A percentile compares a stretch with the other conserved stretches of the same genome.
Conservation (phyloP, 2,113 vertebrate genomes). For the Theristicus caerulescens region DNA sequence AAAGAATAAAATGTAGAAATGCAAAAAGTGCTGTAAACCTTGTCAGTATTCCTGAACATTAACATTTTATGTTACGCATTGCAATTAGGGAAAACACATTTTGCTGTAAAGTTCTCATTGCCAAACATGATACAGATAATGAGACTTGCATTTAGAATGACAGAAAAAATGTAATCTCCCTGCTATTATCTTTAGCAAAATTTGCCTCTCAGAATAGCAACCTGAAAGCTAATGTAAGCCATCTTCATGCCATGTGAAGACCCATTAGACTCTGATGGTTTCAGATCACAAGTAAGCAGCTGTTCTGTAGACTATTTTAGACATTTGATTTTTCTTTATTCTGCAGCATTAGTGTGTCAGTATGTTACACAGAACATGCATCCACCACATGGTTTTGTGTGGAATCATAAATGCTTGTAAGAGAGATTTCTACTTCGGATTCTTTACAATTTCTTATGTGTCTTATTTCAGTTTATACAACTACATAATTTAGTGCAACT, state of each 20-base stretch:
- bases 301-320: slow-evolving; percentile 71
- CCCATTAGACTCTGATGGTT: slow-evolving; percentile 78
- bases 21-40: slow-evolving; percentile 52
- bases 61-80: slow-evolving; percentile 66
- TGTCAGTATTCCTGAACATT: slow-evolving; percentile 36
- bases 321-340: slow-evolving; percentile 77
- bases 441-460: slow-evolving; percentile 24
- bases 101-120: slow-evolving; percentile 74
- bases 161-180: slow-evolving; percentile 73
- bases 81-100: slow-evolving; percentile 74
- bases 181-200: slow-evolving; percentile 78
- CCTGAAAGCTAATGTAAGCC: slow-evolving; percentile 80
- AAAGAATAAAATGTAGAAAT: slow-evolving; percentile 45
- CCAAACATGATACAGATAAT: slow-evolving; percentile 72
- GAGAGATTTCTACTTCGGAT: slow-evolving; percentile 53
- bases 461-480: slow-evolving; percentile 50
- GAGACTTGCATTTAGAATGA: slow-evolving; percentile 75
- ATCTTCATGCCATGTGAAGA: slow-evolving; percentile 72
- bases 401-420: slow-evolving; percentile 64
- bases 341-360: slow-evolving; percentile 75
- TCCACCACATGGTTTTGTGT: slow-evolving; percentile 55
- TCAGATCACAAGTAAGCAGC: slow-evolving; percentile 75
- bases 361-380: slow-evolving; percentile 65
- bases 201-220: slow-evolving; percentile 77
- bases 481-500: slow-evolving; percentile 28